Evolutionary conservation across 2,113 vertebrate species (phyloP).

Genomic region (Planiliza haematocheilus): DNA sequence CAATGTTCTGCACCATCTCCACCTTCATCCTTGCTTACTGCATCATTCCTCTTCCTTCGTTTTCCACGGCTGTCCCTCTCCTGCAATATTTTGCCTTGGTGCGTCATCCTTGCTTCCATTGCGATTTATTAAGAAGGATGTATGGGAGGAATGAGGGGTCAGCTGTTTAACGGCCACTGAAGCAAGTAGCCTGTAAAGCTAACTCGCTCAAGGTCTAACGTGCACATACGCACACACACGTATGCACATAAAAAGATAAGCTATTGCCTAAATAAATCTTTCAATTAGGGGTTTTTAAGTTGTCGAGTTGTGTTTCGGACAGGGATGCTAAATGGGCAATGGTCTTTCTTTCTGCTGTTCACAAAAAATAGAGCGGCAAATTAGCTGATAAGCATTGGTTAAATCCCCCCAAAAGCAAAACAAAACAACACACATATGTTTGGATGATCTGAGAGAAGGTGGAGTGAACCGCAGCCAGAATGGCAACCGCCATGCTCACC

Average conservation of each 20-base stretch:
- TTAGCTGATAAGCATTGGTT: too few relatives aligned
- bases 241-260: neutral
- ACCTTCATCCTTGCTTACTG: neutral
- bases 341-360: too few relatives aligned
- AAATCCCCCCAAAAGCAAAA: too few relatives aligned
- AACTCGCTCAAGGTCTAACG: neutral
- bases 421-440: too few relatives aligned
- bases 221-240: neutral
- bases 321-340: too few relatives aligned
- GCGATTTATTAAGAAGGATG: conserved; percentile 49
- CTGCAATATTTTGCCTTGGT: conserved; percentile 16
- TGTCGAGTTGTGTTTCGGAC: too few relatives aligned
- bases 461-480: too few relatives aligned
- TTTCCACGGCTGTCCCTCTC: neutral
- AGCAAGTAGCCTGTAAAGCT: conserved; percentile 12
- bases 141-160: conserved; percentile 19
- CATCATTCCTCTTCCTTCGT: neutral
- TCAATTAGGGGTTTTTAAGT: too few relatives aligned
- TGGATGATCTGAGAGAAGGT: too few relatives aligned
- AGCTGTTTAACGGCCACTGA: conserved; percentile 2
- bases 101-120: conserved; percentile 7
- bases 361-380: too few relatives aligned
- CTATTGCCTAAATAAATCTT: neutral
- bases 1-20: too few relatives aligned
- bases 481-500: too few relatives aligned